These are phyloP conservation scores for Spodoptera exigua DNA, from an alignment of 2,888 invertebrate genomes.

Conservation along the genomic window DNA sequence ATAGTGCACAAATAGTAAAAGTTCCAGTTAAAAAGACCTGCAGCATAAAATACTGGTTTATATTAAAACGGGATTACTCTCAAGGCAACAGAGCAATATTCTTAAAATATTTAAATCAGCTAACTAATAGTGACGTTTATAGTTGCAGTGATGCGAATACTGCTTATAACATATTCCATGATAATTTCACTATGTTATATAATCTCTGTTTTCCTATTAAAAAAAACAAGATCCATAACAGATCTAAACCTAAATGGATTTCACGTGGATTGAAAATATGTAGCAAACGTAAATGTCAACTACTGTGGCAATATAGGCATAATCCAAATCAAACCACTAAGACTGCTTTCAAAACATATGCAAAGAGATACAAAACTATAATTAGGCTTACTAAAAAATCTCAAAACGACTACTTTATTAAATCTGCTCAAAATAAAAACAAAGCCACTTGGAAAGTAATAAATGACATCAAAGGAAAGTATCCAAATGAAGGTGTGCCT, in stretches of 20 bases:
- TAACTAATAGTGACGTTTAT: conserved; percentile 3
- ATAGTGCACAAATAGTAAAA: conserved; percentile 5
- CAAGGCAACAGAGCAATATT: conserved; percentile 13
- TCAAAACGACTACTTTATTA: conserved; percentile 13
- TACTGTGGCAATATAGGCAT: conserved; percentile 19
- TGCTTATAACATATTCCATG: conserved; percentile 8
- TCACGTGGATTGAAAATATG: conserved; percentile 7
- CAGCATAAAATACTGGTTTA: conserved; percentile 11
- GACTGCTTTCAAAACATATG: conserved; percentile 3
- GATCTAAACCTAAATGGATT: conserved; percentile 6
- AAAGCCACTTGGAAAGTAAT: conserved; percentile 16
- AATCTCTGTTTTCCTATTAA: conserved; percentile 13
- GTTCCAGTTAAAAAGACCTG: conserved; percentile 9
- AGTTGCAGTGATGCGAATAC: conserved; percentile 1
- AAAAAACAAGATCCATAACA: neutral
- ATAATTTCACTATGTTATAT: conserved; percentile 7
- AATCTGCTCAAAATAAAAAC: conserved; percentile 5
- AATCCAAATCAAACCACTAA: neutral
- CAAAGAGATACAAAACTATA: conserved; percentile 10
- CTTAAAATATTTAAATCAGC: conserved; percentile 11
- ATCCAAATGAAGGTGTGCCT: conserved; percentile 4
- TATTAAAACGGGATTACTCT: conserved; percentile 9
- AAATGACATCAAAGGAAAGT: conserved; percentile 7
- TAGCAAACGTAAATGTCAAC: neutral
- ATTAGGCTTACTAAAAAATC: conserved; percentile 11